Conservation (phyloP, 2,888 invertebrate genomes). For the Tuberolachnus salignus region DNA sequence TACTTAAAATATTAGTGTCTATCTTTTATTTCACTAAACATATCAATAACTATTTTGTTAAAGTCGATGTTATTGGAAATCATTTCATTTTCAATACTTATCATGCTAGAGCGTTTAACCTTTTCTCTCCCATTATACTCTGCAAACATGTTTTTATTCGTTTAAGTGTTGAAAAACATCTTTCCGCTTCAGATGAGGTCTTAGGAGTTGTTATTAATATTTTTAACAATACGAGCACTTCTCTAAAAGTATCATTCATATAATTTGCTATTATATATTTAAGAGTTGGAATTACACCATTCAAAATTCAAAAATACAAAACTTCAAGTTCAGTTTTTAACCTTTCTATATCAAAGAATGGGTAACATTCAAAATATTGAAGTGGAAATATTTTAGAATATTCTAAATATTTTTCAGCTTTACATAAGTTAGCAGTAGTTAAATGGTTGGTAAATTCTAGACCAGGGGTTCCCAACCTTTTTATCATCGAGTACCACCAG, state of each 20-base stretch:
- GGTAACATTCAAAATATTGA: neutral
- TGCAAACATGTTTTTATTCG: constrained; percentile 28
- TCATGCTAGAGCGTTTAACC: constrained; percentile 16
- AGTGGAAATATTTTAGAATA: constrained; percentile 6
- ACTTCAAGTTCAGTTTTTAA: constrained; percentile 15
- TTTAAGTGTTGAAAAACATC: constrained; percentile 25
- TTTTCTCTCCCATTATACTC: constrained; percentile 27
- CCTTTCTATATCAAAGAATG: constrained; percentile 8
- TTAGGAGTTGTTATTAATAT: constrained; percentile 1
- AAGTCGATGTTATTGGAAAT: constrained; percentile 4
- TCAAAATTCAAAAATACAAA: constrained; percentile 18
- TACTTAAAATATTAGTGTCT: too few relatives aligned
- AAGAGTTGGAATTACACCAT: constrained; percentile 23
- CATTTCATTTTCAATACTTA: constrained; percentile 6
- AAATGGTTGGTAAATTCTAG: constrained; percentile 21
- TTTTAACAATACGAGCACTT: constrained; percentile 18
- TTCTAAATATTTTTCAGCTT: constrained; percentile 8
- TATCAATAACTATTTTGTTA: constrained; percentile 7
- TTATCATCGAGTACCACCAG: too few relatives aligned
- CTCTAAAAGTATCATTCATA: constrained; percentile 33
- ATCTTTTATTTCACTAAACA: constrained; percentile 6
- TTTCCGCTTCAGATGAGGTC: constrained; percentile 28
- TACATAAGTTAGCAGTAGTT: neutral
- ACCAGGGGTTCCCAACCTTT: too few relatives aligned
- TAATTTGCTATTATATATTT: constrained; percentile 17